Evolutionary conservation across 1,140 invertebrate genomes (phyloP), one percentile per base, ranked within the genome.

Genomic region (Brachionus rubens): DNA sequence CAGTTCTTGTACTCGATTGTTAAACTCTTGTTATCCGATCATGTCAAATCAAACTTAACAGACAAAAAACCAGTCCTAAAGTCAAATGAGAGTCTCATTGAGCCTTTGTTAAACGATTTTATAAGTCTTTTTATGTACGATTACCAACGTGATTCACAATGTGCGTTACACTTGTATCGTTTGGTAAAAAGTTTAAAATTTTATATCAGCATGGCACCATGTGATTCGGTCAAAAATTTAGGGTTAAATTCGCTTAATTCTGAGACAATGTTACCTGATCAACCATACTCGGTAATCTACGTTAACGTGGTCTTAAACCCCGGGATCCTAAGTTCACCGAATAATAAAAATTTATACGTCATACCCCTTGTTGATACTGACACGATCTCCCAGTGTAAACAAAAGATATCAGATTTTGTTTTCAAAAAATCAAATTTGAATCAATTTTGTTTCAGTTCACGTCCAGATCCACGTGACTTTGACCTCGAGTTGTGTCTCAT

Each of bases 101-200:
- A 72, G 12, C 50, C 50, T 4, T 36, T 72, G 28, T 1, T 72
- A 0, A 33, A 19, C 26, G 41, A 72, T 33, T 72, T 36, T 9
- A 33, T 72, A 50, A 6, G 46, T 16, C 48, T 72, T 43, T 72
- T 72, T 48, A 72, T 72, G 68, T 72, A 72, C 46, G 68, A 72
- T n/a, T 72, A 40, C 50, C 68, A 72, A n/a, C 59, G 59, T 41
- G 59, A 65, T 36, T 40, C 50, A 1, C 68, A 72, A 48, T 33
- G 19, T 10, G 46, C 43, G n/a, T 3, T 50, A 5, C 50, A 72
- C 6, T 26, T 72, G 1, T 48, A 54, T n/a, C n/a, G 68, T 24
- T 24, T 72, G 12, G 68, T 72, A 1, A 16, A 33, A 26, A 54
- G 46, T 14, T 21, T 72, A 3, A 52, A 33, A 21, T 28, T 19